Percentiles rank a stretch among this genome's conserved stretches.
Evolutionary conservation across 2,888 invertebrate species (phyloP).

Genomic region (Ophioninae sp.): DNA sequence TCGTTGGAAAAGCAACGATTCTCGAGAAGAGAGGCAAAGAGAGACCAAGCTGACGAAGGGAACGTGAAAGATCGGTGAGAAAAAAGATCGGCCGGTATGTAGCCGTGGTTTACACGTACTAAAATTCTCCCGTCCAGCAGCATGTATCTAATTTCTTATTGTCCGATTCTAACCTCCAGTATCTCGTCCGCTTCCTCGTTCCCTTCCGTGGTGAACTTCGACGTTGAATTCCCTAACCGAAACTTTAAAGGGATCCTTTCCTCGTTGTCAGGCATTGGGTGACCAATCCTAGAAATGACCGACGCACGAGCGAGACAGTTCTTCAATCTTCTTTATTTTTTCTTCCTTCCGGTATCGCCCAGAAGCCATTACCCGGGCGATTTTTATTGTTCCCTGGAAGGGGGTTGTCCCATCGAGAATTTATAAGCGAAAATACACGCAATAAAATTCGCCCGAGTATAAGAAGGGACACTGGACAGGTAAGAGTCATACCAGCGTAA

Average conservation of each 20-base stretch:
- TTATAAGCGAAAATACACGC: conserved; percentile 79
- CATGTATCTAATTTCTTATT: conserved; percentile 76
- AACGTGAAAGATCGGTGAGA: conserved; percentile 32
- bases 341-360: conserved; percentile 26
- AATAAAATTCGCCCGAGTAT: conserved; percentile 72
- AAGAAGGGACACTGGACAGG: conserved; percentile 41
- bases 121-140: conserved; percentile 66
- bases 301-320: conserved; percentile 42
- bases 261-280: conserved; percentile 23
- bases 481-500: conserved; percentile 44
- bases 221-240: conserved; percentile 39
- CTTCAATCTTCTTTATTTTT: conserved; percentile 1
- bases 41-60: neutral
- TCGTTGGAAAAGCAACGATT: conserved; percentile 31
- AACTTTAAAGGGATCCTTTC: conserved; percentile 6
- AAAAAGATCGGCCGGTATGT: conserved; percentile 41
- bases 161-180: conserved; percentile 69
- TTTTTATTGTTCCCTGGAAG: conserved; percentile 45
- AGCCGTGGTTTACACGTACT: conserved; percentile 68
- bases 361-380: conserved; percentile 27
- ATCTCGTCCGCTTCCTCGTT: conserved; percentile 53
- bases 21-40: conserved; percentile 6
- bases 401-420: conserved; percentile 70
- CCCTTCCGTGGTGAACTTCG: conserved; percentile 55
- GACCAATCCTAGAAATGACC: conserved; percentile 47